Evolutionary conservation across 1,140 invertebrate genomes (phyloP), one percentile per base, ranked within the genome.

Genomic region (Drosophila eugracilis): DNA sequence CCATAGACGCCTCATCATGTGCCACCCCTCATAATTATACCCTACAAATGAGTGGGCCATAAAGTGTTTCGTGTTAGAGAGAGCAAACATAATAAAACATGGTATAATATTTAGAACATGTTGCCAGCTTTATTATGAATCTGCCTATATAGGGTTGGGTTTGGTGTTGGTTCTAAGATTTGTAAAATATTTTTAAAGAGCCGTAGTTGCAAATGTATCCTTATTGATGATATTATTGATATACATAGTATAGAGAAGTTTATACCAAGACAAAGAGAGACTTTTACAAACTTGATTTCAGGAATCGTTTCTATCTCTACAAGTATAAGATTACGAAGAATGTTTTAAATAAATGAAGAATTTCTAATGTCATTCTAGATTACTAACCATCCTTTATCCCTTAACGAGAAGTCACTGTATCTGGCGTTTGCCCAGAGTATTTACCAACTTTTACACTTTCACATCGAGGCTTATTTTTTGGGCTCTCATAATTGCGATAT

Each of bases 401-500:
- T 19, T n/a, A n/a, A n/a, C 10, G 0, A 2, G 9, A 5, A 10
- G 14, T 5, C 10, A n/a, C 1, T 3, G 6, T 10, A 28, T 6
- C 3, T 6, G 9, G 19, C 21, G 1, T 1, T 17, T 14, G 17
- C 4, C 28, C 30, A 36, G 39, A 63, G 55, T 45, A 62, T 36
- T 36, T 19, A 6, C 19, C 19, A 30, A 15, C 58, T 66, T 21
- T 66, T 21, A 52, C 21, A 42, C 36, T 67, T 50, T 67, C 30
- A 28, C 37, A 49, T 34, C 17, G 14, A 1, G 6, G 21, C 28
- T 28, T 34, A 6, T 52, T 19, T 48, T 36, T 30, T 52, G 24
- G 22, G 15, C 34, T 41, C 32, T 80, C 67, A 52, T 70, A 63
- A 86, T 77, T 85, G 62, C 77, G 44, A 76, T 85, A 65, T 70